These are phyloP conservation scores for Pediacus dermestoides DNA, from an alignment of 2,888 invertebrate genomes.

Conservation along the genomic window DNA sequence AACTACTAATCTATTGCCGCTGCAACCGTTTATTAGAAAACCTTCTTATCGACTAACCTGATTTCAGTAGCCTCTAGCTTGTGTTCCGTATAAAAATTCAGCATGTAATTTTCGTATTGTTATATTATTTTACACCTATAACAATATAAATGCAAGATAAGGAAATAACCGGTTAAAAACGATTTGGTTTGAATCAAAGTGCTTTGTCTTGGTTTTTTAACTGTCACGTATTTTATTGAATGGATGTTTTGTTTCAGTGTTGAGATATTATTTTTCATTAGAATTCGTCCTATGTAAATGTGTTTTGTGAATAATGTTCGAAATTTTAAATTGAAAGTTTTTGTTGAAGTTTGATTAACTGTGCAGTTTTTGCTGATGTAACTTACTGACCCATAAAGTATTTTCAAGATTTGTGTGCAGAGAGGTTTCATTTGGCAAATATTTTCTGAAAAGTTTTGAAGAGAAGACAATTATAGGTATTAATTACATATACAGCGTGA, in stretches of 20 bases:
- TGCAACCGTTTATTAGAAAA: conserved; percentile 40
- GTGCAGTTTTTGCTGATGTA: too few species aligned
- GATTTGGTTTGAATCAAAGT: conserved; percentile 1
- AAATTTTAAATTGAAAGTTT: too few species aligned
- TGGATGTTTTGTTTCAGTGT: conserved; percentile 8
- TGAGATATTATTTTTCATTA: too few species aligned
- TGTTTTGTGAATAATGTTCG: too few species aligned
- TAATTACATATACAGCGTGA: too few species aligned
- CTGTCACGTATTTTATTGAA: conserved; percentile 8
- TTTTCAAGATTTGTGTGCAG: too few species aligned
- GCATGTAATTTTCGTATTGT: conserved; percentile 34
- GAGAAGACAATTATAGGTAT: too few species aligned
- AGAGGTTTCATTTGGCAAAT: too few species aligned
- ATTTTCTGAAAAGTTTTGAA: too few species aligned
- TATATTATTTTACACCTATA: conserved; percentile 31
- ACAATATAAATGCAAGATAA: conserved; percentile 3
- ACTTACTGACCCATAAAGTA: too few species aligned
- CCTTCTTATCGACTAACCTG: conserved; percentile 43
- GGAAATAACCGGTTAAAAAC: conserved; percentile 6
- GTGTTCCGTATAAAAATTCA: conserved; percentile 26
- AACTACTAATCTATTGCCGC: conserved; percentile 40
- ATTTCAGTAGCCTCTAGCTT: conserved; percentile 29
- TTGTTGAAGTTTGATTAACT: too few species aligned
- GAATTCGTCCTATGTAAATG: too few species aligned
- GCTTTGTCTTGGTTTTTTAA: background rate